Conservation (phyloP, 2,113 vertebrate species). For the Rostratula benghalensis region DNA sequence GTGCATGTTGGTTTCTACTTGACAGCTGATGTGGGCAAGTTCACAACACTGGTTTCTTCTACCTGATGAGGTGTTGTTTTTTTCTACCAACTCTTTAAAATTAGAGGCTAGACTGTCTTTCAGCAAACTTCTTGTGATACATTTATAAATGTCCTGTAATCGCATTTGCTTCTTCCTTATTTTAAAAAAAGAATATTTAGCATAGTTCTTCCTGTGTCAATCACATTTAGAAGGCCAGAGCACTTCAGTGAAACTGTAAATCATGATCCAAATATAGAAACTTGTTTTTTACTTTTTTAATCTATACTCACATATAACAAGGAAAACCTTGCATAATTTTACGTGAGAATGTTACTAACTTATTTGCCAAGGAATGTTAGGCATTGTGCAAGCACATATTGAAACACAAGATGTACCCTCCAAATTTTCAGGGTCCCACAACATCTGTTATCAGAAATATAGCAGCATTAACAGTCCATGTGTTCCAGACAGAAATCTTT, state of each 20-base stretch:
- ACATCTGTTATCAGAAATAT: conserved; percentile 7
- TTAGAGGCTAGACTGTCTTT: background rate
- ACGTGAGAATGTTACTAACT: background rate
- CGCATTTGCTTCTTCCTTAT: background rate
- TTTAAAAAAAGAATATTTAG: background rate
- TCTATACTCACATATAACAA: background rate
- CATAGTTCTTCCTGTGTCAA: background rate
- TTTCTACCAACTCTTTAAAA: background rate
- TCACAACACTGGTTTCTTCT: background rate
- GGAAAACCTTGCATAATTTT: conserved; percentile 29
- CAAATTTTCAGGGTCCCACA: background rate
- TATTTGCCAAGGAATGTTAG: conserved; percentile 32
- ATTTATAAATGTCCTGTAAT: background rate
- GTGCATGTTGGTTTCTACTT: background rate
- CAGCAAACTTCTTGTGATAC: background rate
- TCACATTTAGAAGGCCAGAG: background rate
- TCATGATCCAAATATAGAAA: background rate
- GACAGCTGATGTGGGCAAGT: background rate
- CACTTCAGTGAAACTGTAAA: background rate
- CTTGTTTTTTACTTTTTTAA: background rate
- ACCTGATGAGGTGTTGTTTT: background rate
- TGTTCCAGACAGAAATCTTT: conserved; percentile 10
- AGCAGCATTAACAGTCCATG: background rate
- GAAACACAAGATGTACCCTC: conserved; percentile 1
- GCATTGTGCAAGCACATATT: background rate